Conservation (phyloP, 1,140 invertebrate genomes). For the Zaprionus vittiger region DNA sequence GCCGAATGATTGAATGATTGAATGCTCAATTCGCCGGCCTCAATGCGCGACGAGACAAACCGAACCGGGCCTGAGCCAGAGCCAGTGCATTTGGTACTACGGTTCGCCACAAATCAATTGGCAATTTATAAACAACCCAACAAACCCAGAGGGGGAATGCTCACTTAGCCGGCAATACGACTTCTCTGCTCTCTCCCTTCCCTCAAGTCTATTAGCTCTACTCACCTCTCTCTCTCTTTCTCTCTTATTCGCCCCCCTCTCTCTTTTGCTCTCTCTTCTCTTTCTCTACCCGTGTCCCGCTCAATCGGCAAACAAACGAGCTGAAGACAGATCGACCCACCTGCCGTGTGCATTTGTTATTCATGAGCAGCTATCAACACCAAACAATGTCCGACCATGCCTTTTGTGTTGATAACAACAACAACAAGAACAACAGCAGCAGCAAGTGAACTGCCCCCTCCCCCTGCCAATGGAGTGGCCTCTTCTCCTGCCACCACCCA, state of each 20-base stretch:
- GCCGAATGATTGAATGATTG: conserved; percentile 5
- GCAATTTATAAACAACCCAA: conserved; percentile 67
- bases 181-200: background rate
- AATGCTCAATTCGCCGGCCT: conserved; percentile 13
- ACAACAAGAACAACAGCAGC: conserved; percentile 31
- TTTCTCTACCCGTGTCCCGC: background rate
- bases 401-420: conserved; percentile 60
- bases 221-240: background rate
- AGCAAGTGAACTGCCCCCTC: conserved; percentile 1
- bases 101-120: conserved; percentile 70
- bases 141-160: conserved; percentile 18
- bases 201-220: background rate
- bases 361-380: conserved; percentile 80
- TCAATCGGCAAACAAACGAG: conserved; percentile 9
- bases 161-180: background rate
- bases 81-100: conserved; percentile 49
- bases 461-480: background rate
- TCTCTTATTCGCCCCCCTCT: background rate
- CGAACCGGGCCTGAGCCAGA: background rate
- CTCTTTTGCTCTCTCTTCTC: background rate
- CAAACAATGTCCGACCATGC: conserved; percentile 65
- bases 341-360: conserved; percentile 78
- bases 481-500: conserved; percentile 5
- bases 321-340: conserved; percentile 50
- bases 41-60: background rate